Conservation (phyloP, 2,113 vertebrate genomes). For the Fulmarus glacialis region DNA sequence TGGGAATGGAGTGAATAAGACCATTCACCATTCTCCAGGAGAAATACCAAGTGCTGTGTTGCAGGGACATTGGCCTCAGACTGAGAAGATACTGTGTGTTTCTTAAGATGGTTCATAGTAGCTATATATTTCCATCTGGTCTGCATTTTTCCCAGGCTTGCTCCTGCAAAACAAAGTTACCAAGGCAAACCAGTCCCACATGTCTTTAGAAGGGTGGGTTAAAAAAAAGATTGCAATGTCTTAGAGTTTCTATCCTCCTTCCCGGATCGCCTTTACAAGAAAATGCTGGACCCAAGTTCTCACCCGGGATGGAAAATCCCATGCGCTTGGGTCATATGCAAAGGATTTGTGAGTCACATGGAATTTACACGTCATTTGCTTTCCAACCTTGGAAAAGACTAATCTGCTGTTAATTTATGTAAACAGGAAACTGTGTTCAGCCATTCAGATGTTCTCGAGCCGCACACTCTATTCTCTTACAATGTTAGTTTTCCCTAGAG, state of each 20-base stretch:
- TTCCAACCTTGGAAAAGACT: conserved; percentile 21
- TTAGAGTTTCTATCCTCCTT: not conserved
- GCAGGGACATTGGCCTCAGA: not conserved
- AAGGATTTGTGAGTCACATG: conserved; percentile 40
- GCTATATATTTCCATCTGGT: not conserved
- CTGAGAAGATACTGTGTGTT: not conserved
- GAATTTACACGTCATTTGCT: conserved; percentile 24
- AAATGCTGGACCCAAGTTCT: not conserved
- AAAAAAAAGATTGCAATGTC: not conserved
- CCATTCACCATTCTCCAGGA: not conserved
- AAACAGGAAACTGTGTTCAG: conserved; percentile 32
- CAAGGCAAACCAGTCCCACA: not conserved
- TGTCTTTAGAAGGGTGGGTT: not conserved
- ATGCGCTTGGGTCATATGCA: not conserved
- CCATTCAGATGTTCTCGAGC: conserved; percentile 5
- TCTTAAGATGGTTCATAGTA: not conserved
- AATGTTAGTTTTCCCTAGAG: not conserved
- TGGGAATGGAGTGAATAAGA: not conserved
- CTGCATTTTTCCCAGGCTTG: not conserved
- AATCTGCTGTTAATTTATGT: conserved; percentile 44
- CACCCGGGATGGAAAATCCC: not conserved
- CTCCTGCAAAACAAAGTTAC: not conserved
- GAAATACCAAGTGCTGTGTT: not conserved
- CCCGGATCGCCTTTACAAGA: not conserved
- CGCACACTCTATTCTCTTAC: not conserved